Base-by-base conservation (phyloP, 2,888 invertebrate species). In the Drosophila ezoana region DNA sequence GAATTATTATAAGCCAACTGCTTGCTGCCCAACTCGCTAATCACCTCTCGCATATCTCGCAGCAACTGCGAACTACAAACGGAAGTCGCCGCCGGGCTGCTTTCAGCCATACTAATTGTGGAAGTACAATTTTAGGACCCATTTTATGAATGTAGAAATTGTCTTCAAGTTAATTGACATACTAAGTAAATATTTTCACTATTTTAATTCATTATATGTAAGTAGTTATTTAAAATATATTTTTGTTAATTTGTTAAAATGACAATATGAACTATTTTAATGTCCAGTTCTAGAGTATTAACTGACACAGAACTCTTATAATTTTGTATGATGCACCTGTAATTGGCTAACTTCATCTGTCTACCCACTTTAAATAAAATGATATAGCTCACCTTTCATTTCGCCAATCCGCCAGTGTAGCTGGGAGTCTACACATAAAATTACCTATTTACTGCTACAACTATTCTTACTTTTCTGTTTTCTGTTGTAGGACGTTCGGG, bases 31-130 rank as follows among this genome's bases (percentile, higher is more conserved):
- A 53, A 44, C 53, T 28, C 43, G 52, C 76, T 88, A 90, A 90
- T 90, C 90, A 76, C 51, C 56, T 35, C 40, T 67, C 57, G 65
- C 81, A 75, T 81, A 89, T 89, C 89, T 76, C 64, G 56, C 16
- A 16, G 47, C 61, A 58, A 40, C 60, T 41, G 23, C 28, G 18
- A 47, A 70, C 70, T 76, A 78, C 86, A 72, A 89, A 90, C 91
- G 91, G 90, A 90, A 90, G 90, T 90, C 65, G 72, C 72, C 74
- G 82, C 56, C 62, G 45, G 44, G 38, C 57, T 60, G 38, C 68
- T 54, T 37, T 4, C 47, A 1, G 32, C 47, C 14, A 35, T 14
- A 4, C 40, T 13, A 18, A 3, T 4, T 8, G 33, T 23, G 35
- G 5, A 37, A 37, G 8, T 52, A 65, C 48, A 64, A 44, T 57